These are phyloP conservation scores for Chinchilla lanigera DNA, from an alignment of 2,113 vertebrate species.

Conservation along the genomic window DNA sequence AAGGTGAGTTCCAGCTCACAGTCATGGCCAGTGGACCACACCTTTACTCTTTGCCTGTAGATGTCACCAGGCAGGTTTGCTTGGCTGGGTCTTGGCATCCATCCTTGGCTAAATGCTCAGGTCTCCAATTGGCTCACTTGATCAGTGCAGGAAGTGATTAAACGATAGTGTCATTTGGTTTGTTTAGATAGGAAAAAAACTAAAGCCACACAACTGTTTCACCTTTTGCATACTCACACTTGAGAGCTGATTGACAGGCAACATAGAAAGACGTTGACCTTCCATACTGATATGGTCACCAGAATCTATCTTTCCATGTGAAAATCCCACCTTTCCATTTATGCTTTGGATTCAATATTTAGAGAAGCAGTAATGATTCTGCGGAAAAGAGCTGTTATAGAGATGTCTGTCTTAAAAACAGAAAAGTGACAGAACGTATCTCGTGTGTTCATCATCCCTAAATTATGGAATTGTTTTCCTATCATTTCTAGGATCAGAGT, in stretches of 20 bases:
- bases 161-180: neutral
- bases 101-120: neutral
- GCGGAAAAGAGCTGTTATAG: neutral
- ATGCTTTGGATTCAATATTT: neutral
- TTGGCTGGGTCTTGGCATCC: neutral
- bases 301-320: neutral
- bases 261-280: conserved; percentile 17
- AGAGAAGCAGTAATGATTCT: neutral
- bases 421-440: neutral
- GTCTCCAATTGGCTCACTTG: neutral
- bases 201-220: neutral
- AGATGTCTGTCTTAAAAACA: neutral
- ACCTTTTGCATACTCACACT: neutral
- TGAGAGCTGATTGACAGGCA: neutral
- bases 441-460: neutral
- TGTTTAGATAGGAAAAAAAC: conserved; percentile 44
- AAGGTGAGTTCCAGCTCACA: neutral
- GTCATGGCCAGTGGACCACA: neutral
- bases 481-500: neutral
- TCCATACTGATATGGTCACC: neutral
- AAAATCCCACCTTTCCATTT: neutral
- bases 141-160: neutral
- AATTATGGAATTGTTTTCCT: conserved; percentile 16
- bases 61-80: neutral
- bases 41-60: neutral